Base-by-base conservation (phyloP, 2,888 invertebrate genomes). In the Hirtodrosophila alboralis region DNA sequence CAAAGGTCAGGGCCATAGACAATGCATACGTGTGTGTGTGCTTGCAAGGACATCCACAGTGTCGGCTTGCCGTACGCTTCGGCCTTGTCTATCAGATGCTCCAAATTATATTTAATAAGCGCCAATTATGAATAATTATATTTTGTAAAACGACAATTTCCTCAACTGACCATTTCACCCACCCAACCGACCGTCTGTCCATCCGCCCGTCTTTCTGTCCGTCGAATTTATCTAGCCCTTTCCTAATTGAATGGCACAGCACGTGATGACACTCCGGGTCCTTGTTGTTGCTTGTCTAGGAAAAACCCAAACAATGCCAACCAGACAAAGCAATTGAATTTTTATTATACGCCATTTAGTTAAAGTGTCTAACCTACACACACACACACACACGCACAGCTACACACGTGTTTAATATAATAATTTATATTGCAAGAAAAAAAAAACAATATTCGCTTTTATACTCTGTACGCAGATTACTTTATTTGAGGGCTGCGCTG, bases 291-390 rank as follows among this genome's bases (percentile, higher is more conserved):
- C n/a, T 41, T 10, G 28, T 18, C 64, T 54, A 59, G 54, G 36
- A 64, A 34, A 48, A 9, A 28, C 31, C 47, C 54, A 56, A 65
- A 56, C 38, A 54, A 44, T 30, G 53, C 40, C 52, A 56, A 23
- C 52, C 73, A 79, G 77, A 75, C 77, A 69, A 66, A 66, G 73
- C 80, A 80, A 77, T 78, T 78, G 73, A 73, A 77, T 56, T 80
- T 78, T 78, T 78, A 78, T 77, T 77, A 43, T 61, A 75, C 53
- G 63, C 61, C 77, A 77, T 78, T 75, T 70, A 80, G 61, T 60
- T 72, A 77, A 79, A 65, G 61, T 69, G 73, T 56, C 60, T 45
- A 41, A 26, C 26, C 34, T 16, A 48, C 30, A 14, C 26, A 28
- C 40, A 28, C 38, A 13, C 27, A 34, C 16, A 33, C 36, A 45